Conservation (phyloP, 2,113 vertebrate genomes). For the Muscicapa adusta region DNA sequence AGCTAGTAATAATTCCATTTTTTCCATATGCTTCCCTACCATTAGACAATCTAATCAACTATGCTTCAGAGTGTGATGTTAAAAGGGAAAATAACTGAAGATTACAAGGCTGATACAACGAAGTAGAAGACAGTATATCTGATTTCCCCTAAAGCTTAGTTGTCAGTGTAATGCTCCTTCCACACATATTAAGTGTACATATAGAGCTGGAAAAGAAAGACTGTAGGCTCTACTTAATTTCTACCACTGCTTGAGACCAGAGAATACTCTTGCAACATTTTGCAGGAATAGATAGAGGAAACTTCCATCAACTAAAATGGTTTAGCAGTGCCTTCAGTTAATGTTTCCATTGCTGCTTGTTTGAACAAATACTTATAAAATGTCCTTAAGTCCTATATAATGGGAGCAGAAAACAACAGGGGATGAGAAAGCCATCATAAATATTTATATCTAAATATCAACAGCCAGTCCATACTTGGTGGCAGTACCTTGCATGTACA, state of each 20-base stretch:
- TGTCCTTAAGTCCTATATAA: neutral
- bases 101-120: neutral
- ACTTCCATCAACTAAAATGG: neutral
- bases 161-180: neutral
- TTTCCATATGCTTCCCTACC: neutral
- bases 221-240: neutral
- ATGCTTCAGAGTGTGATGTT: neutral
- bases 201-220: neutral
- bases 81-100: neutral
- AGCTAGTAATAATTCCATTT: neutral
- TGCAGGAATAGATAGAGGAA: neutral
- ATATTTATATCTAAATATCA: neutral
- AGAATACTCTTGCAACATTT: neutral
- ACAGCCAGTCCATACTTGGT: neutral
- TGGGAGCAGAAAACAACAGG: neutral
- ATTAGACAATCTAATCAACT: neutral
- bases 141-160: neutral
- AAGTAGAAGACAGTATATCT: neutral
- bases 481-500: accelerated
- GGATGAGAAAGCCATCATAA: neutral
- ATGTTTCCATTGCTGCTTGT: neutral
- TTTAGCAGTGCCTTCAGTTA: neutral
- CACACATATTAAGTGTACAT: neutral
- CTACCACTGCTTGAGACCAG: neutral
- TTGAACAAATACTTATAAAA: neutral